Evolutionary conservation across 2,888 invertebrate genomes (phyloP).

Genomic region (Rhingia rostrata): DNA sequence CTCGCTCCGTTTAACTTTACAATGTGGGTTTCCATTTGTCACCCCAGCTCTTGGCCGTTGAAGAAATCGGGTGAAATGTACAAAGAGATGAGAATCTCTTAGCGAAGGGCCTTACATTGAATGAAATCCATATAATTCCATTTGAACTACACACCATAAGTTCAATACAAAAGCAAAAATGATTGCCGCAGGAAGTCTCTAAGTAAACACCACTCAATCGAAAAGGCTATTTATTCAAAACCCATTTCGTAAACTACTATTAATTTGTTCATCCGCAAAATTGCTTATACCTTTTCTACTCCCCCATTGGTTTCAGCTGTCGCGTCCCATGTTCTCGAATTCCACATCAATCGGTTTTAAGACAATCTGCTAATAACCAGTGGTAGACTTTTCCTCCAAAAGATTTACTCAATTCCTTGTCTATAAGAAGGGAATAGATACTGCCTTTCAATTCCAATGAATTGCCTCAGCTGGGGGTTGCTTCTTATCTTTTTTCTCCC

Average conservation of each 20-base stretch:
- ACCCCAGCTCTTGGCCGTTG: too few relatives aligned
- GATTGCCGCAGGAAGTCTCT: not conserved
- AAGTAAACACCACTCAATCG: slow-evolving; percentile 24
- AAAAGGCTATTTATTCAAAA: slow-evolving; percentile 38
- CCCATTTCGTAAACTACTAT: slow-evolving; percentile 49
- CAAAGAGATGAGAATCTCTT: too few relatives aligned
- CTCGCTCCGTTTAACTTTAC: too few relatives aligned
- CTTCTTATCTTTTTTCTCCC: slow-evolving; percentile 7
- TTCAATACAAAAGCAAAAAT: not conserved
- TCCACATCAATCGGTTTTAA: slow-evolving; percentile 41
- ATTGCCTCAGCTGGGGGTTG: slow-evolving; percentile 23
- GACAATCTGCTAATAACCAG: slow-evolving; percentile 44
- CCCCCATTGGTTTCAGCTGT: slow-evolving; percentile 7
- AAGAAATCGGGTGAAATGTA: too few relatives aligned
- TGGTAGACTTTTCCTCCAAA: slow-evolving; percentile 10
- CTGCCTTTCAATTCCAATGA: slow-evolving; percentile 39
- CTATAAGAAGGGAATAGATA: not conserved
- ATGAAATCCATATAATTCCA: not conserved
- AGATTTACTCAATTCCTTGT: slow-evolving; percentile 25
- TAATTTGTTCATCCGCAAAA: slow-evolving; percentile 51
- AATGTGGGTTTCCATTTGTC: too few relatives aligned
- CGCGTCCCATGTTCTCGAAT: not conserved
- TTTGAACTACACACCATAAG: not conserved
- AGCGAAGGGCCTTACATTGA: too few relatives aligned
- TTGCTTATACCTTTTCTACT: slow-evolving; percentile 18